Conservation (phyloP, 2,888 invertebrate genomes). For the Muscina levida region DNA sequence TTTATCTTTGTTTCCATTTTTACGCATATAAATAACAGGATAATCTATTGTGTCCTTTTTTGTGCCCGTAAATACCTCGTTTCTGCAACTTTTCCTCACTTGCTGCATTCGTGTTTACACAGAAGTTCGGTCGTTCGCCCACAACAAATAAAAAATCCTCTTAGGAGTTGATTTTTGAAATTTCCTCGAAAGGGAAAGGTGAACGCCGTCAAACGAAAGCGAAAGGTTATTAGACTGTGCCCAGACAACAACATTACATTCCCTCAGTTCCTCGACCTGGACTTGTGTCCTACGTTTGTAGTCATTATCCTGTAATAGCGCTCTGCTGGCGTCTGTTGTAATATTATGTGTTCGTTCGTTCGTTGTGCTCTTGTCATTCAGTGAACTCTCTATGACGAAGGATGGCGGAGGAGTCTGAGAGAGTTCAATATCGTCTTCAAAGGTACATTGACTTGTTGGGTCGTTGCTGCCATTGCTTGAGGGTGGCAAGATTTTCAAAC, state of each 20-base stretch:
- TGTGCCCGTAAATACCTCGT: background rate
- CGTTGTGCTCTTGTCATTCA: too few relatives aligned
- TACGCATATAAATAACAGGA: background rate
- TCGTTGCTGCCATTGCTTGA: background rate
- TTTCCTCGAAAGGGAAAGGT: constrained; percentile 71
- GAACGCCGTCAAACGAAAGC: constrained; percentile 69
- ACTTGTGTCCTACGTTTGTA: background rate
- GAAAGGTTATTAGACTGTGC: constrained; percentile 75
- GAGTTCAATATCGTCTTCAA: constrained; percentile 59
- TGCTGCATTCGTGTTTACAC: constrained; percentile 41
- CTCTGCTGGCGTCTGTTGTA: constrained; percentile 3
- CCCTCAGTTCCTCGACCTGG: background rate
- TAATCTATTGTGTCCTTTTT: constrained; percentile 27
- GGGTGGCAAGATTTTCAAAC: background rate
- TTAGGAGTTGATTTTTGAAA: constrained; percentile 48
- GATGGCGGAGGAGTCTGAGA: constrained; percentile 40
- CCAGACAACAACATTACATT: constrained; percentile 64
- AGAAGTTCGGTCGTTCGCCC: background rate
- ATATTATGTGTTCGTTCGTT: constrained; percentile 16
- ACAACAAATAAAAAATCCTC: constrained; percentile 13
- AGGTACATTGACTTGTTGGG: constrained; percentile 53
- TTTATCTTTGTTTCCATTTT: constrained; percentile 14
- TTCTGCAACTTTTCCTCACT: too few relatives aligned
- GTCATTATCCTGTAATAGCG: background rate
- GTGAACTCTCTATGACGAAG: background rate